Percentiles rank a stretch among this genome's conserved stretches.
phyloP scores from a whole-genome alignment of 2,797 vertebrate species.

The Pagetopsis macropterus region DNA sequence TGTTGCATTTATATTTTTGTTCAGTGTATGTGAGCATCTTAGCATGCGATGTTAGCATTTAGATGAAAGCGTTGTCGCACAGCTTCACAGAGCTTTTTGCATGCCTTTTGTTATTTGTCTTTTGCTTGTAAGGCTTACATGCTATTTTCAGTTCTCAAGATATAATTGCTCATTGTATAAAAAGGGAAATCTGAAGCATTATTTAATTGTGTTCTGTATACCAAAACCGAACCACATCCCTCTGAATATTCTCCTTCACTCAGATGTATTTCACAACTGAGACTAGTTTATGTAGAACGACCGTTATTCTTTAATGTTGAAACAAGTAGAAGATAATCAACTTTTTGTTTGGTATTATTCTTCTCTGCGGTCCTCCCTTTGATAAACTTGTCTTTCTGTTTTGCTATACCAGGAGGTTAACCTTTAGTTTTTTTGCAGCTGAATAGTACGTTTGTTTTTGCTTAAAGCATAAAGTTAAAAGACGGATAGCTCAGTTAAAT shows the following conservation, averaged over 20 bases:
- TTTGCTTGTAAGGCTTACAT: too few relatives aligned
- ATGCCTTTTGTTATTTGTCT: too few relatives aligned
- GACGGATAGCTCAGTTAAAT: not conserved
- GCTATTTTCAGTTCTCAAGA: not conserved
- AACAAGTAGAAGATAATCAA: not conserved
- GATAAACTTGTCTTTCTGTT: not conserved
- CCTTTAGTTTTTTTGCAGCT: not conserved
- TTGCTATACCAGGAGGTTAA: not conserved
- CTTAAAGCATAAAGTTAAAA: slow-evolving; percentile 17
- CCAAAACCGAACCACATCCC: not conserved
- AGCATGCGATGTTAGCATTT: too few relatives aligned
- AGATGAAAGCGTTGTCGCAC: too few relatives aligned
- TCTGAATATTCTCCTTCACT: slow-evolving; percentile 10
- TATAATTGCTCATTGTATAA: slow-evolving; percentile 3
- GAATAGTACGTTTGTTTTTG: not conserved
- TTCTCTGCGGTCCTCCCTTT: not conserved
- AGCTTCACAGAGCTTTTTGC: too few relatives aligned
- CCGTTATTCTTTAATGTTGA: not conserved
- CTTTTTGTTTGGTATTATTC: not conserved
- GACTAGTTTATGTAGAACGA: slow-evolving; percentile 13
- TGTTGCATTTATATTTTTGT: too few relatives aligned
- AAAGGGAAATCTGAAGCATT: not conserved
- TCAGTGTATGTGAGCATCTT: too few relatives aligned
- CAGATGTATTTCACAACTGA: slow-evolving; percentile 8
- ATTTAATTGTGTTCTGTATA: not conserved